phyloP scores from a whole-genome alignment of 35 echinoderm and acorn worm species.

The Lytechinus pictus region DNA sequence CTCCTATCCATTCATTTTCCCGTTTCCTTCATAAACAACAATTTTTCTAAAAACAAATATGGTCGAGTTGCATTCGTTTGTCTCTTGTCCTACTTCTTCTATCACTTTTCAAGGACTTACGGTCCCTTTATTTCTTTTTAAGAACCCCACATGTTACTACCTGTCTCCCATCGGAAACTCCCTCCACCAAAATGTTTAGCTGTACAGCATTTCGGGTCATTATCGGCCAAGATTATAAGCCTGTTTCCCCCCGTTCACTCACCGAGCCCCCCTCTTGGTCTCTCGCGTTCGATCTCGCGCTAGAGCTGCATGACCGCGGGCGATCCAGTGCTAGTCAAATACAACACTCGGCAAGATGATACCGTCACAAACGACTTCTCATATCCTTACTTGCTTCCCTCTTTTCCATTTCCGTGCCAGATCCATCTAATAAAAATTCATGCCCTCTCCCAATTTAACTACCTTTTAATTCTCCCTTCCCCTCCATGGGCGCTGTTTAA shows the following conservation, averaged over 20 bases:
- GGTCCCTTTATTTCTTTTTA: not conserved
- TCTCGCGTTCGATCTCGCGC: not conserved
- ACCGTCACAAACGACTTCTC: constrained; percentile 24
- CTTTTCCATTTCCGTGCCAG: constrained; percentile 31
- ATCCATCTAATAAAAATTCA: constrained; percentile 46
- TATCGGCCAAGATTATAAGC: not conserved
- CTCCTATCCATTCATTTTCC: too few species aligned
- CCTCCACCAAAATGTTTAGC: not conserved
- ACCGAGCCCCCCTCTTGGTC: constrained; percentile 5
- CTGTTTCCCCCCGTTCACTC: not conserved
- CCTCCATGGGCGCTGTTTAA: not conserved
- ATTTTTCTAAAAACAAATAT: too few species aligned
- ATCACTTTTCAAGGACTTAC: too few species aligned
- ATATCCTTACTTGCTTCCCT: not conserved
- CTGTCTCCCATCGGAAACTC: not conserved
- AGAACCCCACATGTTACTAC: not conserved
- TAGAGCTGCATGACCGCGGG: constrained; percentile 31
- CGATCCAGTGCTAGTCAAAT: constrained; percentile 28
- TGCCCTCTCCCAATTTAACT: constrained; percentile 47
- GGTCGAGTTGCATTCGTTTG: too few species aligned
- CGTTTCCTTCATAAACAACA: too few species aligned
- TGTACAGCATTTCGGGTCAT: constrained; percentile 17
- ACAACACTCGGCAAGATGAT: constrained; percentile 35
- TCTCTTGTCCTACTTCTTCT: too few species aligned
- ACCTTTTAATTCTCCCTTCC: constrained; percentile 35